Conservation (phyloP, 2,797 vertebrate genomes). For the Rachycentron canadum region DNA sequence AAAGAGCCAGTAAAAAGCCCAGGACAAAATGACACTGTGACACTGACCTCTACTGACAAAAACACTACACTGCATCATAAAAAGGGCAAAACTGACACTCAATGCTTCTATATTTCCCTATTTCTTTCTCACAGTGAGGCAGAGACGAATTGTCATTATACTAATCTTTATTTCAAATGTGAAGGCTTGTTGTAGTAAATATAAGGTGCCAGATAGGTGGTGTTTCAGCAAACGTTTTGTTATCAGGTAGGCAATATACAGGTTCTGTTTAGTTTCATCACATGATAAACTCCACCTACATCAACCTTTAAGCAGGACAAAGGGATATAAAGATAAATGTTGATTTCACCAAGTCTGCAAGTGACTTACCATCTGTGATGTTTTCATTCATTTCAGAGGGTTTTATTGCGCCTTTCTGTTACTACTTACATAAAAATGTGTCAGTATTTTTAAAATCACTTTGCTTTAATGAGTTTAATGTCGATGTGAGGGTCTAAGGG, state of each 20-base stretch:
- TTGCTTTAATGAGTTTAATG: no score
- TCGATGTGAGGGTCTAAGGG: no score
- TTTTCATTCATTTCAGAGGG: neutral
- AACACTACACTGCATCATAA: slow-evolving; percentile 33
- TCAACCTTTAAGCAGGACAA: neutral
- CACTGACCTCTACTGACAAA: slow-evolving; percentile 74
- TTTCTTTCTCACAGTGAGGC: neutral
- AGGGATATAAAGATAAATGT: neutral
- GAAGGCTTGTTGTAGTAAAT: neutral
- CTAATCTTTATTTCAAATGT: neutral
- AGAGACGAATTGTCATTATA: neutral
- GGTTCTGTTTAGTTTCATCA: neutral
- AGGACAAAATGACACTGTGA: slow-evolving; percentile 35
- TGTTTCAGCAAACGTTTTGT: neutral
- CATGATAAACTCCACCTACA: neutral
- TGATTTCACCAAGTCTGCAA: neutral
- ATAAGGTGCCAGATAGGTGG: neutral
- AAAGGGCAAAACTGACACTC: neutral
- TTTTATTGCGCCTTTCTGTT: neutral
- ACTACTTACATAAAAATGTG: neutral
- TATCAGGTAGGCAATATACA: neutral
- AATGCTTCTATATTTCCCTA: slow-evolving; percentile 13
- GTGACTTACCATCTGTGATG: neutral
- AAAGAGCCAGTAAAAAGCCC: neutral
- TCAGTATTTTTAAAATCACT: neutral